Conservation (phyloP, 2,797 vertebrate species). For the Gymnoscopelus braueri region DNA sequence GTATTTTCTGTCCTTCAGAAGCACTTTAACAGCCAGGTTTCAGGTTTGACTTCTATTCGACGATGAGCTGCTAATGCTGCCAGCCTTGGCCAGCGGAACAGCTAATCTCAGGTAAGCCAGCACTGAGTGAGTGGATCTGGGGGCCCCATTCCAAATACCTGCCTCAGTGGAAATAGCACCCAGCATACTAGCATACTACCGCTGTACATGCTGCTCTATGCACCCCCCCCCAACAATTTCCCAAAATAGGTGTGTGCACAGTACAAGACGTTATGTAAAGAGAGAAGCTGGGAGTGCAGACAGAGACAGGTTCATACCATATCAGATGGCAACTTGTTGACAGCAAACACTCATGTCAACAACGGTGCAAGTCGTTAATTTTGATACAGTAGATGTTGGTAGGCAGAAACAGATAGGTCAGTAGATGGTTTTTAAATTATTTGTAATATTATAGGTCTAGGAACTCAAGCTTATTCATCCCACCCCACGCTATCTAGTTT, state of each 20-base stretch:
- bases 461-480: too few relatives aligned
- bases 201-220: constrained; percentile 20
- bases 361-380: background rate
- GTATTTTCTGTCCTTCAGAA: constrained; percentile 68
- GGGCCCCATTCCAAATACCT: constrained; percentile 70
- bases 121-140: constrained; percentile 74
- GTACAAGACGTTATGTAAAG: constrained; percentile 54
- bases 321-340: constrained; percentile 36
- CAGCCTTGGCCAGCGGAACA: constrained; percentile 75
- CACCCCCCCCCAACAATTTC: constrained; percentile 42
- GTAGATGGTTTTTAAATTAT: constrained; percentile 24
- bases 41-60: constrained; percentile 63
- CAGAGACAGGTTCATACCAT: constrained; percentile 41
- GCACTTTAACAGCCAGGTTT: constrained; percentile 68
- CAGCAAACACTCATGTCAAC: constrained; percentile 41
- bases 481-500: constrained; percentile 33
- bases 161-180: constrained; percentile 76
- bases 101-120: constrained; percentile 83
- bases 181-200: constrained; percentile 69
- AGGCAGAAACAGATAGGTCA: constrained; percentile 32
- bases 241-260: constrained; percentile 68
- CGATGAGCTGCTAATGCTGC: constrained; percentile 68
- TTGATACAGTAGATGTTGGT: background rate
- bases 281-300: constrained; percentile 34
- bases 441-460: too few relatives aligned